A percentile compares a stretch with the other conserved stretches of the same genome.
phyloP scores from a whole-genome alignment of 2,888 invertebrate species.

The Dynastes tityus region DNA sequence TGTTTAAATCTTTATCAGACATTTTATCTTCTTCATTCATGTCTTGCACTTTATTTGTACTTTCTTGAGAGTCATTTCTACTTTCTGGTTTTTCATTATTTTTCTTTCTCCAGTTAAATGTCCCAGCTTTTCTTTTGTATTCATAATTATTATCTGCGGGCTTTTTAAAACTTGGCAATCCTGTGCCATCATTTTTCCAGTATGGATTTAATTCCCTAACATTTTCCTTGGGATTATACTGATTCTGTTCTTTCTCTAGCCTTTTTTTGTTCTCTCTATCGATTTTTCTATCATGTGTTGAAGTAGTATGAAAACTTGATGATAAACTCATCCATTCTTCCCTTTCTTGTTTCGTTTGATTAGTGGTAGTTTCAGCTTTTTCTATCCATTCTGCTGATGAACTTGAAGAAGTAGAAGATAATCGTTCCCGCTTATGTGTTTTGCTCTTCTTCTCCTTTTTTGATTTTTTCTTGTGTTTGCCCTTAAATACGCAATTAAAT shows the following conservation, averaged over 20 bases:
- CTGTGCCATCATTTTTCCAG: conserved; percentile 92
- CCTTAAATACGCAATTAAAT: conserved; percentile 55
- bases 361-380: conserved; percentile 63
- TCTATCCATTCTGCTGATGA: conserved; percentile 77
- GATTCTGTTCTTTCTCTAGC: conserved; percentile 73
- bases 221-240: conserved; percentile 82
- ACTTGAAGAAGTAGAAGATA: conserved; percentile 58
- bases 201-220: conserved; percentile 90
- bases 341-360: conserved; percentile 64
- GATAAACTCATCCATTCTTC: conserved; percentile 88
- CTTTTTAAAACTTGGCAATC: conserved; percentile 77
- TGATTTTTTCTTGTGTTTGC: conserved; percentile 58
- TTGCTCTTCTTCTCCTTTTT: conserved; percentile 64
- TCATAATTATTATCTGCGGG: conserved; percentile 62
- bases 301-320: conserved; percentile 59
- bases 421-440: conserved; percentile 68
- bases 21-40: conserved; percentile 63
- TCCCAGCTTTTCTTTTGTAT: conserved; percentile 22
- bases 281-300: conserved; percentile 69
- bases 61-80: neutral
- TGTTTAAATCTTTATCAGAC: conserved; percentile 90
- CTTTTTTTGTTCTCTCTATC: conserved; percentile 71
- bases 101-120: conserved; percentile 55
- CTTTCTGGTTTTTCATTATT: conserved; percentile 49
- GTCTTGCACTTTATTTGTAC: neutral